A percentile compares a stretch with the other conserved stretches of the same genome.
These are phyloP conservation scores for Brachyistius frenatus DNA, from an alignment of 2,113 vertebrate genomes.

Conservation along the genomic window DNA sequence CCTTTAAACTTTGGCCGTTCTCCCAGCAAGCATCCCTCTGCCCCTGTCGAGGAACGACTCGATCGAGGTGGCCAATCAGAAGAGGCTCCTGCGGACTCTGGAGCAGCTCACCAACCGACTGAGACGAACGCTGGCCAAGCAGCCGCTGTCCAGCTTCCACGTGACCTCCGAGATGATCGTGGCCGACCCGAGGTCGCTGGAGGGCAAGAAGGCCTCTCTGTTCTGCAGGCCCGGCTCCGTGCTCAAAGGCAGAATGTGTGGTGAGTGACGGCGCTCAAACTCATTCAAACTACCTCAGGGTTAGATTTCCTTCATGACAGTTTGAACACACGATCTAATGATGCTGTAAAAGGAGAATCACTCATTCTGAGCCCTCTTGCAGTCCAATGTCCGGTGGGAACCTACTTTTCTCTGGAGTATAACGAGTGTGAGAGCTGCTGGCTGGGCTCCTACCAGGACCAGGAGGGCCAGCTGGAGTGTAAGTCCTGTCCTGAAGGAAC, in stretches of 20 bases:
- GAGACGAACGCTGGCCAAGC: conserved; percentile 91
- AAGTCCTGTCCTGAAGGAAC: conserved; percentile 91
- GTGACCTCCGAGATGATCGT: conserved; percentile 92
- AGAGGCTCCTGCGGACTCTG: conserved; percentile 90
- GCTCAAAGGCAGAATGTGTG: conserved; percentile 95
- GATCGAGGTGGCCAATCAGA: conserved; percentile 92
- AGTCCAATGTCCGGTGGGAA: conserved; percentile 97
- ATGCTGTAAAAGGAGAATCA: not conserved
- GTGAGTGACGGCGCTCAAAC: conserved; percentile 82
- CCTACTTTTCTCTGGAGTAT: conserved; percentile 92
- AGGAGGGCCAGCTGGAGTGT: conserved; percentile 94
- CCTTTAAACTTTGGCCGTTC: conserved; percentile 77
- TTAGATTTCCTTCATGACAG: conserved; percentile 4
- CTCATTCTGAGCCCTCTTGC: conserved; percentile 37
- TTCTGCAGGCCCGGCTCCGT: conserved; percentile 95
- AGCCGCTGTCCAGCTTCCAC: conserved; percentile 92
- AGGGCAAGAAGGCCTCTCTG: conserved; percentile 90
- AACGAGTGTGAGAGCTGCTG: conserved; percentile 93
- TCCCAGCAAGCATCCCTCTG: conserved; percentile 95
- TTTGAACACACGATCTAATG: not conserved
- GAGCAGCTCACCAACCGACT: conserved; percentile 93
- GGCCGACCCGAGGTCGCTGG: conserved; percentile 93
- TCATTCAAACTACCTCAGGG: not conserved
- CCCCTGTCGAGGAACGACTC: conserved; percentile 95
- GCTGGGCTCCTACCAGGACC: conserved; percentile 93